Base-by-base conservation (phyloP, 2,888 invertebrate genomes). In the Danaus chrysippus region DNA sequence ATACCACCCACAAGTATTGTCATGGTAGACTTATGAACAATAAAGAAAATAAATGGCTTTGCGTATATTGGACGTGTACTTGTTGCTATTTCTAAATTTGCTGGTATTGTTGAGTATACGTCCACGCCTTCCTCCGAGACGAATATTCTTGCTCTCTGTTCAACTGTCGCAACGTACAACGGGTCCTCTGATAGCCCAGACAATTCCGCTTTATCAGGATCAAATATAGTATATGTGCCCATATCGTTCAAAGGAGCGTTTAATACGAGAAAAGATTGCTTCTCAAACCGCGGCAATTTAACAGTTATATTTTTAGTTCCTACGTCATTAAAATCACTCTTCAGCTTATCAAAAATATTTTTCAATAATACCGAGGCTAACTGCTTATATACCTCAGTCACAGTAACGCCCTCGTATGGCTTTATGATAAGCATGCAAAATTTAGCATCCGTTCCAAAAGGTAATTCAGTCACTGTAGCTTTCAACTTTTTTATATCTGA, bases 91-190 rank as follows among this genome's bases (percentile, higher is more conserved):
- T 42, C 75, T 68, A 92, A 84, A 58, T 76, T 79, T 0, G 87
- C 88, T 9, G 82, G 75, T 0, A 94, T 92, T 0, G 92, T 91
- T 0, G 93, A 94, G 0, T 93, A 90, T 0, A 95, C 95, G 23
- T 93, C 92, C 0, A 95, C 95, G 3, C 95, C 95, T 63, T 94
- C 91, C 79, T 96, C 95, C 44, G 93, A 93, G 0, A 96, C 94
- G 75, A 94, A 93, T 65, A 95, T 94, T 71, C 93, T 93, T 3
- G 95, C 94, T 71, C 93, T 94, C 76, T 96, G 95, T 0, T 95
- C 90, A 12, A 94, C 87, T 10, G 92, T 87, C 0, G 93, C 93
- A 9, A 95, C 89, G 68, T 86, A 93, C 42, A 93, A 86, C 56
- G 87, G 80, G 53, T 92, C 91, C 6, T 82, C 79, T 0, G 91